Base-by-base conservation (phyloP, 1,140 invertebrate genomes). In the Drosophila malerkotliana region DNA sequence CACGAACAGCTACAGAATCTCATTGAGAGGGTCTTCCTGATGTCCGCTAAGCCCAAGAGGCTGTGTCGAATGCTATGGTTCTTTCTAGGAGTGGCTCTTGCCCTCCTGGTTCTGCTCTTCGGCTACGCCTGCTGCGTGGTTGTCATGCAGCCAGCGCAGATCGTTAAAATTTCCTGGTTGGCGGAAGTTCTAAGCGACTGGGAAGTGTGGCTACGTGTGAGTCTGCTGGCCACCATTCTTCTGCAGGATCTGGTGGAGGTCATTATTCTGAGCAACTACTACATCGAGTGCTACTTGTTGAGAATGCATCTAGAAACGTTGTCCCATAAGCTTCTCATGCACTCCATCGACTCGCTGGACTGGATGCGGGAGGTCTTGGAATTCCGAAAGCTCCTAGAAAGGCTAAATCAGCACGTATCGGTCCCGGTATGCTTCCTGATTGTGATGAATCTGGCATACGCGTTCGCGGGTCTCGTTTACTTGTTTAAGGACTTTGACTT, bases 1-100 rank as follows among this genome's bases (percentile, higher is more conserved):
- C 97, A 97, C 88, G 97, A 98, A 90, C 96, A 97, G 73, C 91
- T 98, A 30, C 96, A 97, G 88, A 96, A 96, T 92, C 92, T 98
- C n/a, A 97, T 98, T 94, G 97, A 98, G 92, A 94, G 96, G 77
- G 96, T 97, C 75, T 91, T 91, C 28, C 68, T 92, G 8, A 87
- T 90, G 30, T 90, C 78, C 1, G 69, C 89, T 30, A 79, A 87
- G 14, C 95, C 96, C 24, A 95, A 93, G 60, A 93, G 93, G 30
- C 91, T 96, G 9, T 93, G 96, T 12, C 93, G 93, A 72, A 95
- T 94, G 77, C 79, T 96, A 0, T 96, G 96, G 95, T 80, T 95
- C 14, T 96, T 96, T 69, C 94, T 96, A 72, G 93, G 93, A 75
- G 95, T 34, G 94, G 95, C 79, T 77, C 94, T 21, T 3, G 72